Conservation (phyloP, 2,113 vertebrate genomes). For the Myotis davidii region DNA sequence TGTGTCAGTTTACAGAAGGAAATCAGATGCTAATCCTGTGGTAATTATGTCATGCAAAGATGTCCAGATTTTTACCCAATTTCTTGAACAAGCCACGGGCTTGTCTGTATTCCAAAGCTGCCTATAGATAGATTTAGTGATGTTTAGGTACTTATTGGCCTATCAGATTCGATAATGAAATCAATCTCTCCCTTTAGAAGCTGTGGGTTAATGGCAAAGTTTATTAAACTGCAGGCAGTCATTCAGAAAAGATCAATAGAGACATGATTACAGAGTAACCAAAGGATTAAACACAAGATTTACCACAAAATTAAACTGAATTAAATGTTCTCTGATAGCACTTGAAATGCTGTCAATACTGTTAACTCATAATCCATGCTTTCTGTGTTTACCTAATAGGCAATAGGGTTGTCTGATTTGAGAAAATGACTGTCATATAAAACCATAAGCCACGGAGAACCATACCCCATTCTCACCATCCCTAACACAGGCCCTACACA, state of each 20-base stretch:
- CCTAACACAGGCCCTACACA: not conserved
- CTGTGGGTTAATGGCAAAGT: conserved; percentile 84
- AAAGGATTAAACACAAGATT: conserved; percentile 88
- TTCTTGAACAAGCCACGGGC: conserved; percentile 70
- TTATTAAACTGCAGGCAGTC: conserved; percentile 87
- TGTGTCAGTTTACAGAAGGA: conserved; percentile 70
- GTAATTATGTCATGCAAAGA: conserved; percentile 51
- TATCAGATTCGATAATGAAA: conserved; percentile 81
- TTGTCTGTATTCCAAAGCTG: conserved; percentile 62
- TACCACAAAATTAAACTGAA: conserved; percentile 89
- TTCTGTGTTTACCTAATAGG: conserved; percentile 83
- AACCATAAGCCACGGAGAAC: conserved; percentile 60
- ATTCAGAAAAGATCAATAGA: conserved; percentile 88
- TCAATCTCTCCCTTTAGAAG: conserved; percentile 83
- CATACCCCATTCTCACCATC: not conserved
- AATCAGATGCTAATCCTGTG: conserved; percentile 72
- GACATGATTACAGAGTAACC: conserved; percentile 87
- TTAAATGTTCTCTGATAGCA: conserved; percentile 87
- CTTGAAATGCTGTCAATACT: conserved; percentile 86
- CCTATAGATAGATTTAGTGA: conserved; percentile 79
- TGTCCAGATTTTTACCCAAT: conserved; percentile 34
- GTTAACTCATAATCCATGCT: conserved; percentile 86
- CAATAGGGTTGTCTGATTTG: conserved; percentile 68
- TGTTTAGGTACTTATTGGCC: conserved; percentile 81
- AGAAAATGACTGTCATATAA: conserved; percentile 77